A percentile compares a stretch with the other conserved stretches of the same genome.
Conservation (phyloP, 2,797 vertebrate species). For the Gymnodraco acuticeps region DNA sequence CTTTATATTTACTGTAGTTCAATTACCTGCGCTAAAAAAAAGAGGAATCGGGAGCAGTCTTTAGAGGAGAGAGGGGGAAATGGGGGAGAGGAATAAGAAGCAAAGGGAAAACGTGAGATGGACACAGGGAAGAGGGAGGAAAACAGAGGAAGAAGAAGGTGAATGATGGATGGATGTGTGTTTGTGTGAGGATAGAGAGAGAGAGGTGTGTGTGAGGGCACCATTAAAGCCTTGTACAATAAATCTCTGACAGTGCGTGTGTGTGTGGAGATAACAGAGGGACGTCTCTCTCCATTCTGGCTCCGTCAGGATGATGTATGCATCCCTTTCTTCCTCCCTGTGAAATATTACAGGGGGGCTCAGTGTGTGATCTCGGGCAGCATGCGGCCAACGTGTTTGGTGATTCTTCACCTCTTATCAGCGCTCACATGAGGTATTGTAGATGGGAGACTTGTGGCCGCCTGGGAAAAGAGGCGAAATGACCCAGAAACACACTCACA, state of each 20-base stretch:
- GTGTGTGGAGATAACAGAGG: slow-evolving; percentile 80
- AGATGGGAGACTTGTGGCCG: slow-evolving; percentile 58
- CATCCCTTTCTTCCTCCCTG: slow-evolving; percentile 69
- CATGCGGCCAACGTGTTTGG: slow-evolving; percentile 69
- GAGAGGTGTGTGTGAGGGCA: slow-evolving; percentile 64
- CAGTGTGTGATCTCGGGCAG: slow-evolving; percentile 72
- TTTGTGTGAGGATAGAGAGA: slow-evolving; percentile 43
- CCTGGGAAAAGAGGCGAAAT: slow-evolving; percentile 59
- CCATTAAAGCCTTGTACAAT: slow-evolving; percentile 81
- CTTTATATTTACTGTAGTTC: slow-evolving; percentile 65
- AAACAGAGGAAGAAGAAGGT: slow-evolving; percentile 42
- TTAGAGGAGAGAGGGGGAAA: neutral
- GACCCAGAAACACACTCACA: slow-evolving; percentile 51
- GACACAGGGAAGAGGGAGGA: slow-evolving; percentile 44
- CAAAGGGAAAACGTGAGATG: slow-evolving; percentile 40
- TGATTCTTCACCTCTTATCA: slow-evolving; percentile 79
- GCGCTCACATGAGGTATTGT: slow-evolving; percentile 72
- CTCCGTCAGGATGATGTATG: slow-evolving; percentile 82
- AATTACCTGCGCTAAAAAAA: slow-evolving; percentile 36
- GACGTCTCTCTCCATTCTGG: slow-evolving; percentile 80
- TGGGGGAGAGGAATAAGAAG: slow-evolving; percentile 22
- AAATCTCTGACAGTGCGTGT: slow-evolving; percentile 79
- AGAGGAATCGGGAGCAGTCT: slow-evolving; percentile 36
- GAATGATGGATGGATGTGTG: slow-evolving; percentile 71
- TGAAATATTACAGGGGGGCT: slow-evolving; percentile 75